Conservation (phyloP, 2,888 invertebrate genomes). For the Microctonus aethiopoides region DNA sequence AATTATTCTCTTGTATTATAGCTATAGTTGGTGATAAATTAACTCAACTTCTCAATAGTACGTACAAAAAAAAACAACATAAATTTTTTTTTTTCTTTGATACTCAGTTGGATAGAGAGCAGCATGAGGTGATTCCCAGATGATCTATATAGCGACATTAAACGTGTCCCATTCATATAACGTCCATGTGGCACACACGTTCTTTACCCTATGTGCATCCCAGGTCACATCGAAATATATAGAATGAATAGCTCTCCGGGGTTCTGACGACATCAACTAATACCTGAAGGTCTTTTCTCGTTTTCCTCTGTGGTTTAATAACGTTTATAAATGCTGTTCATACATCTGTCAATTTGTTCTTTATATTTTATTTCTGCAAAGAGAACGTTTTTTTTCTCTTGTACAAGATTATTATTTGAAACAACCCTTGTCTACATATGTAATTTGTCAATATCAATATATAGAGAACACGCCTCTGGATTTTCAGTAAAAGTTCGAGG, state of each 20-base stretch:
- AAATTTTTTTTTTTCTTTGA: neutral
- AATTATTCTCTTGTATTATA: conserved; percentile 4
- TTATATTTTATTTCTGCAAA: neutral
- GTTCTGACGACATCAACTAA: conserved; percentile 55
- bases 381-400: neutral
- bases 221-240: conserved; percentile 51
- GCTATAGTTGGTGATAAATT: neutral
- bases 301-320: neutral
- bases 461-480: conserved; percentile 46
- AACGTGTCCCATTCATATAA: conserved; percentile 52
- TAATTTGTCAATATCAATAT: conserved; percentile 52
- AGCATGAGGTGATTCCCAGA: conserved; percentile 8
- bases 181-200: conserved; percentile 43
- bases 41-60: neutral
- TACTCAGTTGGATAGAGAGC: neutral
- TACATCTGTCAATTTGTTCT: neutral
- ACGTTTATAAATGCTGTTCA: neutral
- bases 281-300: conserved; percentile 41
- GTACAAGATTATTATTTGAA: conserved; percentile 19
- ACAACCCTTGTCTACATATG: conserved; percentile 28
- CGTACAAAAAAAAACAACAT: neutral
- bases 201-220: conserved; percentile 40
- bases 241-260: conserved; percentile 56
- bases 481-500: conserved; percentile 13
- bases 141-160: conserved; percentile 36